Base-by-base conservation (phyloP, 2,113 vertebrate species). In the Phyllopteryx taeniolatus region DNA sequence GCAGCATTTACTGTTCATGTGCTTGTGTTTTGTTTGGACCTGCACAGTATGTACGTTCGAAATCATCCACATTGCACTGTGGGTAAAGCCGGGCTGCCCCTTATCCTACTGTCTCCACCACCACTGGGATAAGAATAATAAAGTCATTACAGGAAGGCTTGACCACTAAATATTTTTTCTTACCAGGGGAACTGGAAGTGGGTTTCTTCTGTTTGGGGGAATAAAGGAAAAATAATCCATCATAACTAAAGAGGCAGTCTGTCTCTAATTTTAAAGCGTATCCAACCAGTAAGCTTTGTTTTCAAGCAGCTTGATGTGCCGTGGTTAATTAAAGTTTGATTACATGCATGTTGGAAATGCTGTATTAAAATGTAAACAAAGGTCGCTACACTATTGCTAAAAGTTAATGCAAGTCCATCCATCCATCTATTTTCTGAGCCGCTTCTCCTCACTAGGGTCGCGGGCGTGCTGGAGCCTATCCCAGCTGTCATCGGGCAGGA, bases 121-220 rank as follows among this genome's bases (percentile, higher is more conserved):
- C 74, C 71, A 79, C 72, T 61, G 77, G 84, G 86, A 90, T 79
- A 77, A 68, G 77, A 88, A 87, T 86, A 88, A 87, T 85, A 73
- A 77, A 79, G 79, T 90, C 86, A 89, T 90, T 90, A 89, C 88
- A 90, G 90, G 89, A 91, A 56, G 57, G 73, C 73, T 73, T 10
- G 33, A 86, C 87, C 83, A 12, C 82, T 81, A 76, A 85, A 85
- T 77, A 86, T 88, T 89, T 87, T 27, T 61, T 10, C 33, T 8
- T 13, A 33, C 33, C 33, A 35, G 31, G n/a, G 63, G 79, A 86
- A 82, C 75, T 71, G 79, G 69, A 73, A 85, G 75, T 79, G 74
- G 79, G 81, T 81, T 84, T 79, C 78, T 79, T 68, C 67, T 12
- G 75, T 74, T 67, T 59, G 67, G 76, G 47, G 47, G 63, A 81